A percentile compares a stretch with the other conserved stretches of the same genome.
Conservation (phyloP, 2,888 invertebrate species). For the Epistrophe grossulariae region DNA sequence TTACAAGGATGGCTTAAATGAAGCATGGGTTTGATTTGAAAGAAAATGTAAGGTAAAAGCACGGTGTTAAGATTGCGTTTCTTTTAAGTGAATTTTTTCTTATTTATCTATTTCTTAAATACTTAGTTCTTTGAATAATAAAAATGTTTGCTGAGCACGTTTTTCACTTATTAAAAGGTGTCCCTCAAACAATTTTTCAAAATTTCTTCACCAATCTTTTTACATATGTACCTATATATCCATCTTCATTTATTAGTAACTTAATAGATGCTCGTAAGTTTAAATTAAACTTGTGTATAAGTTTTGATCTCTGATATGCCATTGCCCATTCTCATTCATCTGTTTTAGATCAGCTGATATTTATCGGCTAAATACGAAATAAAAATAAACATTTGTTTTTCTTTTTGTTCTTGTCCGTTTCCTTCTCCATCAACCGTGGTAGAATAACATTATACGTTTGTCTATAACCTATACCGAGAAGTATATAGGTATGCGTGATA, state of each 20-base stretch:
- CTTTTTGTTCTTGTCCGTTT: neutral
- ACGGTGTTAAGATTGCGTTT: no score
- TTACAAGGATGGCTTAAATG: no score
- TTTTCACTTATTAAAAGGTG: no score
- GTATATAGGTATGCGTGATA: conserved; percentile 30
- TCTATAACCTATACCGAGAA: neutral
- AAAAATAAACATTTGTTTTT: neutral
- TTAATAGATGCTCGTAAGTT: neutral
- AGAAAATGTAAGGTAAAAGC: no score
- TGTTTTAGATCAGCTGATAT: conserved; percentile 46
- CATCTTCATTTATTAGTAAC: neutral
- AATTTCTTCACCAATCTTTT: neutral
- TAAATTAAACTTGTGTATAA: neutral
- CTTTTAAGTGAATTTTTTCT: no score
- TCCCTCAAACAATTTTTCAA: neutral
- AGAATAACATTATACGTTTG: neutral
- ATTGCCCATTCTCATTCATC: neutral
- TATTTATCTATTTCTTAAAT: no score
- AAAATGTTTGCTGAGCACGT: no score
- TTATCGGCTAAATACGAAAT: conserved; percentile 6
- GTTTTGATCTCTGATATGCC: neutral
- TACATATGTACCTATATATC: no score
- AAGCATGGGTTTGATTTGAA: no score
- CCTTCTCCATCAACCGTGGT: neutral
- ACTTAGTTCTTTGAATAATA: no score